Evolutionary conservation across 2,113 vertebrate species (phyloP).

Genomic region (Bettongia penicillata): DNA sequence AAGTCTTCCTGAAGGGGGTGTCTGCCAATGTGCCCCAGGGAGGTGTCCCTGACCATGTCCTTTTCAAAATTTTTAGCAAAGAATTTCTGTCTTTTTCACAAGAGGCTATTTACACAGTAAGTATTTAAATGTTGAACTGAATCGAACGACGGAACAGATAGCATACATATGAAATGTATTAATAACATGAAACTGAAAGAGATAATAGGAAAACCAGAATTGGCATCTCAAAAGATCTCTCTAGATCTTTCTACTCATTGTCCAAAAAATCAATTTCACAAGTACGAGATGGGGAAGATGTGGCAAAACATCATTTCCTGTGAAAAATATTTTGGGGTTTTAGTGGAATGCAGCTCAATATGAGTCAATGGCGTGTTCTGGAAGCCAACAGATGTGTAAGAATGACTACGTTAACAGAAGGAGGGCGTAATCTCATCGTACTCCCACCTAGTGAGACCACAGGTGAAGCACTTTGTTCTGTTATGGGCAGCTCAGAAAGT

Average conservation of each 20-base stretch:
- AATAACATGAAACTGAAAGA: neutral
- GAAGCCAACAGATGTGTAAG: neutral
- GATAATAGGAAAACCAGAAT: neutral
- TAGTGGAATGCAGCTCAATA: neutral
- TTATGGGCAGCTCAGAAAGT: neutral
- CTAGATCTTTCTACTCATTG: neutral
- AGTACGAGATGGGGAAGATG: neutral
- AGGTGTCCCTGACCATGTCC: too few species aligned
- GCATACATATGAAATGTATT: neutral
- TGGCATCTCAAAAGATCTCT: neutral
- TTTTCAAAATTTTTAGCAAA: neutral
- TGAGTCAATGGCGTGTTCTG: neutral
- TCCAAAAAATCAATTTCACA: neutral
- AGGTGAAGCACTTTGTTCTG: neutral
- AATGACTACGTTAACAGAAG: neutral
- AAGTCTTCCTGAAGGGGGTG: neutral
- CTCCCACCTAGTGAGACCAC: neutral
- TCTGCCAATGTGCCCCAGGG: neutral
- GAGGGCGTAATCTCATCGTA: neutral
- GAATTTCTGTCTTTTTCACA: neutral
- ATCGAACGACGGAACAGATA: neutral
- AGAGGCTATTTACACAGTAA: neutral
- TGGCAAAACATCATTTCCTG: too few species aligned
- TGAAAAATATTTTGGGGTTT: neutral
- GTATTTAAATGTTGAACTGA: neutral